Base-by-base conservation (phyloP, 1,140 invertebrate species). In the Glossosoma conforme region DNA sequence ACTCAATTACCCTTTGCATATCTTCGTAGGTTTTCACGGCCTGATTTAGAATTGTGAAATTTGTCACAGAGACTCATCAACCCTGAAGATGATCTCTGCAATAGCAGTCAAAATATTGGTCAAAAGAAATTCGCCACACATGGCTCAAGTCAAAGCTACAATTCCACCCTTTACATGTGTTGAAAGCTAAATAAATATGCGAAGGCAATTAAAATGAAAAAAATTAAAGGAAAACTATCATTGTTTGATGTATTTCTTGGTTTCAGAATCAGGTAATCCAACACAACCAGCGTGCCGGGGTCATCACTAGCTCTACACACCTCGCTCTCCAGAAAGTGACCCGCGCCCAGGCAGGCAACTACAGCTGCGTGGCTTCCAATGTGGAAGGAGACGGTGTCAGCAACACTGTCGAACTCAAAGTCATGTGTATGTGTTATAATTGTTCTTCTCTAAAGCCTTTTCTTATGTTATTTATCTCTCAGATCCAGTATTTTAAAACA, bases 381-480 rank as follows among this genome's bases (percentile, higher is more conserved):
- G 86, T 90, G 1, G 89, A 92, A 67, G 90, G 90, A 10, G 87
- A 92, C 62, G 89, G 89, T 14, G 81, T 84, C 53, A 91, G 89
- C 45, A 87, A 87, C 56, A 79, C 74, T 20, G 80, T 92, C 4
- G 80, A 85, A 61, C 76, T 93, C 45, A 88, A 86, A 77, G 84
- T 93, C 60, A 89, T 92, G 82, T 93, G 90, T 92, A 80, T 91
- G 91, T 89, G n/a, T n/a, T n/a, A n/a, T 15, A 50, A 28, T 38
- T 17, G 17, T 28, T 21, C 10, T 46, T 22, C 15, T 30, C 21
- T 22, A 30, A 19, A 5, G n/a, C n/a, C n/a, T n/a, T n/a, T n/a
- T n/a, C n/a, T n/a, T n/a, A n/a, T n/a, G n/a, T n/a, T n/a, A n/a
- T n/a, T 17, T 20, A 18, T 38, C 4, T 9, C 6, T 37, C 15